Evolutionary conservation across 2,113 vertebrate genomes (phyloP), one percentile per base, ranked within the genome.

Genomic region (Tetrax tetrax): DNA sequence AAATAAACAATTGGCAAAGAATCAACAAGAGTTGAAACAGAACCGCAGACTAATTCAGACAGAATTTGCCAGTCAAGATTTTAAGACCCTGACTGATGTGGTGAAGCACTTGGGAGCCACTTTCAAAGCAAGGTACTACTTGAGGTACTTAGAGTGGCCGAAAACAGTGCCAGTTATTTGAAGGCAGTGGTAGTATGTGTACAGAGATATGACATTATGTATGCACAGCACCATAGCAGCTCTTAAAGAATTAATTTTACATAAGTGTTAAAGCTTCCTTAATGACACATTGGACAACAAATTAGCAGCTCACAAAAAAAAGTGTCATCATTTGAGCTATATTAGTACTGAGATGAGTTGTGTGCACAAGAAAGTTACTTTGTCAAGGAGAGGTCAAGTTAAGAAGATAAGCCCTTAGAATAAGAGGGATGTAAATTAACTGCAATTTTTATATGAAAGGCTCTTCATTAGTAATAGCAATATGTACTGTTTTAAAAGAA

Each of bases 341-440:
- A 54, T 84, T 93, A 83, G 27, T 57, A 59, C 21, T 33, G 24
- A 93, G 41, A 70, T 63, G 14, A 41, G 83, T 76, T 89, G 56
- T 65, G 31, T 35, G n/a, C 65, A 48, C 37, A 87, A 61, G 94
- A 91, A 83, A 87, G 69, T 84, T 96, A 90, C 79, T 74, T 89
- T 94, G 86, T 72, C 68, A 93, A 90, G 79, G 38, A 97, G 57
- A 87, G 64, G 69, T 28, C 83, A 97, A 90, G 97, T 90, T 90
- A 95, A 89, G 37, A 75, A 95, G 21, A 0, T 57, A 17, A 90
- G 27, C 18, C 10, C n/a, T 91, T 75, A 61, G 48, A 87, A 83
- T 72, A 79, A 94, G 69, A 95, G 21, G 19, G 29, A 56, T 75
- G 48, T 51, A 93, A 87, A 87, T 71, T 48, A 81, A 83, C 69